Evolutionary conservation across 2,113 vertebrate genomes (phyloP).

Genomic region (Antigone vipio): DNA sequence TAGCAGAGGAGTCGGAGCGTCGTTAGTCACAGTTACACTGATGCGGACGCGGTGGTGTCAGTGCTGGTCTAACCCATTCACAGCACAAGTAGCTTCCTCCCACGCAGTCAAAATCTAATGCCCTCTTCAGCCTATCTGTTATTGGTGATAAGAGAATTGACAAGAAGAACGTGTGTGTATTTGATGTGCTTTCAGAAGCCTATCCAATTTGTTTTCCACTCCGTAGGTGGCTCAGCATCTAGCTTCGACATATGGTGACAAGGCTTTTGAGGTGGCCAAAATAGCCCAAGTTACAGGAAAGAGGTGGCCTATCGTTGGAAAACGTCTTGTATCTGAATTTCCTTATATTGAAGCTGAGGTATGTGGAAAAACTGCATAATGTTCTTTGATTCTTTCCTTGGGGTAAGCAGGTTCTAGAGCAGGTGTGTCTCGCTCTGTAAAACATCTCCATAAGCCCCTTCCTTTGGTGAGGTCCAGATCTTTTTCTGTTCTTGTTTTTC

Average conservation of each 20-base stretch:
- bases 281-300: conserved; percentile 88
- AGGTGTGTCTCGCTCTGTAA: neutral
- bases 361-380: neutral
- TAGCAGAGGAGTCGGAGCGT: neutral
- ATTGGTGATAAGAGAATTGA: neutral
- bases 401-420: neutral
- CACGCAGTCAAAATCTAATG: neutral
- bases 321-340: conserved; percentile 93
- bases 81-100: neutral
- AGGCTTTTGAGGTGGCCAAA: conserved; percentile 88
- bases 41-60: neutral
- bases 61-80: conserved; percentile 44
- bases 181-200: neutral
- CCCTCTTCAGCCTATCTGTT: conserved; percentile 2
- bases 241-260: conserved; percentile 78
- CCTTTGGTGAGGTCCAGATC: neutral
- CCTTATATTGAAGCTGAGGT: conserved; percentile 98
- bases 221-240: conserved; percentile 88
- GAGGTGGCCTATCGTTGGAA: conserved; percentile 94
- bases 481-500: neutral
- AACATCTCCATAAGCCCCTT: neutral
- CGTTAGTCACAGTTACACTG: neutral
- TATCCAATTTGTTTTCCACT: conserved; percentile 1
- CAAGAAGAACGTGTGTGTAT: neutral
- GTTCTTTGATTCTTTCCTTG: neutral